Conservation (phyloP, 2,888 invertebrate genomes). For the Xestia sexstrigata region DNA sequence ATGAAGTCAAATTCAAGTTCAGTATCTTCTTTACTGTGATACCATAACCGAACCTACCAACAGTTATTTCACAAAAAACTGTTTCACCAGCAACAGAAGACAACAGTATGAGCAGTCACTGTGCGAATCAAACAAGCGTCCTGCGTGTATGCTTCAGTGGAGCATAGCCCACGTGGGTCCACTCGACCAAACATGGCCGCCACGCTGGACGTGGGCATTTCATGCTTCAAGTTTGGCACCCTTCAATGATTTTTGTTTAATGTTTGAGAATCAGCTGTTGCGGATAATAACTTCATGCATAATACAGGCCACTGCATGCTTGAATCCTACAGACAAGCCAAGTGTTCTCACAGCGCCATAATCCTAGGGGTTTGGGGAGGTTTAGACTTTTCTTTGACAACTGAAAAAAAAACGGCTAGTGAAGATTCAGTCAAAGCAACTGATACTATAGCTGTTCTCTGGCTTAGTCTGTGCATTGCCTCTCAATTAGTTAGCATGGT, state of each 20-base stretch:
- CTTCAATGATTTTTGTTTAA: conserved; percentile 51
- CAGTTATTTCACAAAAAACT: conserved; percentile 36
- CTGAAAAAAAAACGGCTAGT: too few relatives aligned
- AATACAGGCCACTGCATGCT: not conserved
- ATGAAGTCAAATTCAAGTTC: not conserved
- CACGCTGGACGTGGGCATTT: conserved; percentile 40
- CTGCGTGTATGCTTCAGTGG: conserved; percentile 75
- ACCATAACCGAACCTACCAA: not conserved
- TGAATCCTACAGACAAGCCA: not conserved
- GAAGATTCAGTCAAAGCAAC: not conserved
- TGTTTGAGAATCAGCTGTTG: conserved; percentile 17
- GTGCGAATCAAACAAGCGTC: conserved; percentile 72
- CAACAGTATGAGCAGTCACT: conserved; percentile 68
- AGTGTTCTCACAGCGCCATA: not conserved
- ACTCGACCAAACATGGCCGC: conserved; percentile 59
- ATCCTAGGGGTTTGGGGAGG: not conserved
- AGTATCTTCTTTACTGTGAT: not conserved
- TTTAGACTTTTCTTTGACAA: not conserved
- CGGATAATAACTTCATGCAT: not conserved
- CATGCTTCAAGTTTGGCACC: conserved; percentile 56
- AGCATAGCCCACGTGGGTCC: conserved; percentile 77
- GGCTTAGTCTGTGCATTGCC: not conserved
- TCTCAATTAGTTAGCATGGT: not conserved
- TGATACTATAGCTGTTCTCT: not conserved
- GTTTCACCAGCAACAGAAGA: conserved; percentile 32